Percentiles rank a stretch among this genome's conserved stretches.
Evolutionary conservation across 2,888 invertebrate species (phyloP).

Genomic region (Arenicola marina): DNA sequence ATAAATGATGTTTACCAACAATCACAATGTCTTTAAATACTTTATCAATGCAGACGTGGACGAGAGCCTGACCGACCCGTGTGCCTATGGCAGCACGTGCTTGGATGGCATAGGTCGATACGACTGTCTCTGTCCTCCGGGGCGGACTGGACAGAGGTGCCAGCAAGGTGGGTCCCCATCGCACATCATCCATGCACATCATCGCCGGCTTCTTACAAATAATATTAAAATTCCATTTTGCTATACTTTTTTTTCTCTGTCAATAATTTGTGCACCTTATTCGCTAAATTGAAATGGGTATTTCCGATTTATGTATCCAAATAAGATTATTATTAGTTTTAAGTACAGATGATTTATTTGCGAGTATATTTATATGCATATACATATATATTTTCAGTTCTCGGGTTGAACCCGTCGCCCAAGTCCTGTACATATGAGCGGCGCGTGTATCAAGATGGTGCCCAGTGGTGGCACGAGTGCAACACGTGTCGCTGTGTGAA

Average conservation of each 20-base stretch:
- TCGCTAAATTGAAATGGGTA: no score
- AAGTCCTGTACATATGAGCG: constrained; percentile 66
- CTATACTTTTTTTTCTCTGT: no score
- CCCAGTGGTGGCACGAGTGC: constrained; percentile 82
- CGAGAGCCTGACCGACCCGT: constrained; percentile 80
- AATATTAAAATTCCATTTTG: no score
- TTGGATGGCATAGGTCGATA: constrained; percentile 78
- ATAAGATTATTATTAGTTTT: no score
- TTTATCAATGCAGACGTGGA: constrained; percentile 68
- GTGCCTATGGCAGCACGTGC: constrained; percentile 77
- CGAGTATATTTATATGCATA: no score
- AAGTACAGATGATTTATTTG: no score
- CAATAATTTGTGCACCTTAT: no score
- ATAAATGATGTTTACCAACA: no score
- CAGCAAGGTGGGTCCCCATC: constrained; percentile 43
- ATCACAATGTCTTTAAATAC: no score
- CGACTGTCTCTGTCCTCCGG: constrained; percentile 65
- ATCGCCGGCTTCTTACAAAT: no score
- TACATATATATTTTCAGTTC: constrained; percentile 28
- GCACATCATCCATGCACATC: no score
- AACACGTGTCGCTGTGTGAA: constrained; percentile 83
- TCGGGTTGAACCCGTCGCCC: constrained; percentile 47
- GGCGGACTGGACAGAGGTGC: constrained; percentile 47
- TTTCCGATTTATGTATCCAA: no score
- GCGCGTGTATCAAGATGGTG: constrained; percentile 68